A percentile compares a stretch with the other conserved stretches of the same genome.
Conservation (phyloP, 2,797 vertebrate genomes). For the Chelon auratus region DNA sequence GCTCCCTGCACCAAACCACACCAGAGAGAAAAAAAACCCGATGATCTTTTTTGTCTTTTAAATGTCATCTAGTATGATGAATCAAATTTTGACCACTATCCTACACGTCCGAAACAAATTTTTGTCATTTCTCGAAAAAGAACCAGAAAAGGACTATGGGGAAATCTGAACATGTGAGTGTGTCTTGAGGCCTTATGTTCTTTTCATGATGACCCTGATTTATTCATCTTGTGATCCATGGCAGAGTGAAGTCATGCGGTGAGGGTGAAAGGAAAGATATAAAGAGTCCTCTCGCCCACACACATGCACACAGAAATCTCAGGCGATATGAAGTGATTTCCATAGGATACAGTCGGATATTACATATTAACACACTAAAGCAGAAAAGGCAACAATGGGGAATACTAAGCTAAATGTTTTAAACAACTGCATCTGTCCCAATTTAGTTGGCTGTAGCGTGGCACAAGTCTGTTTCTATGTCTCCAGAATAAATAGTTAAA, state of each 20-base stretch:
- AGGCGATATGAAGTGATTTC: conserved; percentile 45
- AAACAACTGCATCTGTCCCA: background rate
- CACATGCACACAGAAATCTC: conserved; percentile 5
- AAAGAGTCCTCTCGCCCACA: conserved; percentile 2
- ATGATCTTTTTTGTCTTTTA: background rate
- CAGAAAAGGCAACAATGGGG: background rate
- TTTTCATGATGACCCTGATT: conserved; percentile 55
- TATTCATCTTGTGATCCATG: conserved; percentile 56
- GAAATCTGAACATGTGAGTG: conserved; percentile 9
- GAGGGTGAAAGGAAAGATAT: conserved; percentile 17
- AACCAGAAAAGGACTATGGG: conserved; percentile 9
- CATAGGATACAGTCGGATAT: conserved; percentile 36
- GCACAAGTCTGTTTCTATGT: background rate
- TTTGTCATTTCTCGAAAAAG: conserved; percentile 4
- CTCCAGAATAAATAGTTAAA: too few species aligned
- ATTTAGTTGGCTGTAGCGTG: background rate
- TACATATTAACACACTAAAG: conserved; percentile 43
- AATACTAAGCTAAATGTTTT: conserved; percentile 4
- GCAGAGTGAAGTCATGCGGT: conserved; percentile 50
- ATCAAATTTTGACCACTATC: too few species aligned
- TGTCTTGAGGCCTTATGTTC: conserved; percentile 52
- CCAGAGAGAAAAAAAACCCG: background rate
- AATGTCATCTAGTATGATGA: too few species aligned
- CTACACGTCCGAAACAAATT: conserved; percentile 1
- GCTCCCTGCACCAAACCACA: conserved; percentile 8